Conservation (phyloP, 2,797 vertebrate genomes). For the Falco rusticolus region DNA sequence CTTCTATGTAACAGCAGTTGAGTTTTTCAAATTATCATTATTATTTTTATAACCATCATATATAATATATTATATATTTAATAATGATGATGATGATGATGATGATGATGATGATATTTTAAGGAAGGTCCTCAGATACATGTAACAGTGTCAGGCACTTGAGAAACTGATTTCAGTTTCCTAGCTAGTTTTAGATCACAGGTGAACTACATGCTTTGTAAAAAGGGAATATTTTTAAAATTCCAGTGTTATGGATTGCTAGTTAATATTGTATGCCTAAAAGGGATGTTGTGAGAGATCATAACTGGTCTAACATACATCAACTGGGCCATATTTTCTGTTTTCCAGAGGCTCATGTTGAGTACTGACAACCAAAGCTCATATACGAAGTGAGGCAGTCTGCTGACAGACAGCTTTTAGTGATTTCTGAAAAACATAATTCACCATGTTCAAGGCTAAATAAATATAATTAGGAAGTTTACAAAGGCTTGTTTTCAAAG, state of each 20-base stretch:
- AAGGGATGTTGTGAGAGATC: neutral
- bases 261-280: neutral
- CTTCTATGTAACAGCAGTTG: neutral
- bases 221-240: neutral
- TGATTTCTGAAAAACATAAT: neutral
- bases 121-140: neutral
- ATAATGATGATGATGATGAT: too few relatives aligned
- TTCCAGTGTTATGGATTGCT: neutral
- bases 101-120: too few relatives aligned
- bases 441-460: neutral
- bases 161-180: neutral
- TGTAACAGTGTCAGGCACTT: neutral
- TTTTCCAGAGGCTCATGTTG: neutral
- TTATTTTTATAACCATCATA: neutral
- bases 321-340: neutral
- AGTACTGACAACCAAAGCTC: neutral
- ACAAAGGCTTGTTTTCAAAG: neutral
- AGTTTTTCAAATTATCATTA: neutral
- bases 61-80: too few relatives aligned
- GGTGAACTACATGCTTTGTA: neutral
- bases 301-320: neutral
- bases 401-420: neutral
- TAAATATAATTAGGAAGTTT: neutral
- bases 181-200: neutral
- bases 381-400: neutral